Evolutionary conservation across 1,140 invertebrate species (phyloP), one percentile per base, ranked within the genome.

Genomic region (Oryctes rhinoceros): DNA sequence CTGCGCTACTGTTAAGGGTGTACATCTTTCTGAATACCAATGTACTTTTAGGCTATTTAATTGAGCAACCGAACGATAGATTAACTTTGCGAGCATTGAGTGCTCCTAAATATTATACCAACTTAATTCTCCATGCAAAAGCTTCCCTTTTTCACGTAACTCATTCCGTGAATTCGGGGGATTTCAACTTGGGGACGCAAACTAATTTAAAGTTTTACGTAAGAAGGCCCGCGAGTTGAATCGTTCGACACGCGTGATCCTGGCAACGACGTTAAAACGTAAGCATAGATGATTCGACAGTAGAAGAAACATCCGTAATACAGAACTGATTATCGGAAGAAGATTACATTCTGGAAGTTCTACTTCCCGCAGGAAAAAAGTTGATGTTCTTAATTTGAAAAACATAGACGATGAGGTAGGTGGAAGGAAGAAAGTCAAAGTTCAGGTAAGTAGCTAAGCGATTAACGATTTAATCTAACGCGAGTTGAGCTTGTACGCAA

Each of bases 171-270:
- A 48, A 48, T 48, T 48, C 47, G 47, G 7, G 24, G 4, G 49
- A 13, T 1, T 13, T 53, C n/a, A 7, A 53, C 49, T n/a, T 11
- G 9, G 6, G 9, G 4, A 53, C 13, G 49, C 49, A 53, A 53
- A 53, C 49, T 53, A 53, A 53, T 53, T 53, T 53, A 53, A 53
- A 53, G 49, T 53, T 53, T 53, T 53, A 53, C 49, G n/a, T 53
- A 53, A n/a, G 49, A n/a, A 53, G 13, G 13, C 49, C 13, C 49
- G 49, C 13, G n/a, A 53, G 9, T 53, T 53, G 49, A 15, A 13
- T 4, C 49, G 13, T 53, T 53, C 13, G 49, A 13, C 13, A 53
- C 49, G 49, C 9, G n/a, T 13, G 49, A 53, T 11, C n/a, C n/a
- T 53, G 49, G 49, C 49, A 53, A 53, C 13, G n/a, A 53, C 13